phyloP scores from a whole-genome alignment of 2,888 invertebrate species.

The Hymenopus coronatus region DNA sequence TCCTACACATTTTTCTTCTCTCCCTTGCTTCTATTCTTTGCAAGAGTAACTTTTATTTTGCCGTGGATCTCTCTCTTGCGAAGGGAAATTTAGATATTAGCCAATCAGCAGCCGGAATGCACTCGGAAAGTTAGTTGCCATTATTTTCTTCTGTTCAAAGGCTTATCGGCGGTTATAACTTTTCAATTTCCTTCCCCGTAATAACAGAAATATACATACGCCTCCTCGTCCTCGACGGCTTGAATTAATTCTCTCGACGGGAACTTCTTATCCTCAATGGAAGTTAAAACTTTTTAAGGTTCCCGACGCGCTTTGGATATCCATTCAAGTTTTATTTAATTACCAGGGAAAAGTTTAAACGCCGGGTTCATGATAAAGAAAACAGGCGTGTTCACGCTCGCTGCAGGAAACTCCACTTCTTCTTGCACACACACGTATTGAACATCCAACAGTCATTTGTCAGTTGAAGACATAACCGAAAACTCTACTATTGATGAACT shows the following conservation, averaged over 20 bases:
- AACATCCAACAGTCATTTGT: too few relatives aligned
- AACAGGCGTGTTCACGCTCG: neutral
- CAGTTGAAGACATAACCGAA: too few relatives aligned
- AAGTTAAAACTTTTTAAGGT: neutral
- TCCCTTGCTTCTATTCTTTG: neutral
- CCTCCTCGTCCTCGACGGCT: neutral
- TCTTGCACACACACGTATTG: too few relatives aligned
- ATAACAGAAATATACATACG: neutral
- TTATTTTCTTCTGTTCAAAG: neutral
- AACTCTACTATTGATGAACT: too few relatives aligned
- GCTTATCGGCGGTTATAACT: conserved; percentile 17
- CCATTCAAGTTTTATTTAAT: conserved; percentile 3
- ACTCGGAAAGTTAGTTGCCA: neutral
- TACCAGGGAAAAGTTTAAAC: neutral
- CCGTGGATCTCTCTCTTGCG: neutral
- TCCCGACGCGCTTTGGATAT: neutral
- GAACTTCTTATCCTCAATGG: neutral
- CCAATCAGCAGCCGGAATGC: neutral
- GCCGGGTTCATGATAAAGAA: neutral
- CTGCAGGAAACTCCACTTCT: neutral
- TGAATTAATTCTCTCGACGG: neutral
- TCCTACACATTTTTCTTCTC: neutral
- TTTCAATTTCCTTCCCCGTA: neutral
- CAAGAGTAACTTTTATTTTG: conserved; percentile 14
- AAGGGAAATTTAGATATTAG: conserved; percentile 1